Conservation (phyloP, 2,797 vertebrate genomes). For the Tamandua tetradactyla region DNA sequence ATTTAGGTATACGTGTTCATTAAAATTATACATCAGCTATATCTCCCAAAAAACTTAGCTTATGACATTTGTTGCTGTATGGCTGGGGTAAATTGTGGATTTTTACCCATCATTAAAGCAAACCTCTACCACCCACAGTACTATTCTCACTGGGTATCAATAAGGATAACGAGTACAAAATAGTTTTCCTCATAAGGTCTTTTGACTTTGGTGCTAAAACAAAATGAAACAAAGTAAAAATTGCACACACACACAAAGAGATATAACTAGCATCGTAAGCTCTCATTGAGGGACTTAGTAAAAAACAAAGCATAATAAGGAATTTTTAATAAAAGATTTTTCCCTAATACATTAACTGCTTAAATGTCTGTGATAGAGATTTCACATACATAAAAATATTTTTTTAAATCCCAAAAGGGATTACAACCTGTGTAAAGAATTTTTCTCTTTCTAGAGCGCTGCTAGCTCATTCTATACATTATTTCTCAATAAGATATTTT, state of each 20-base stretch:
- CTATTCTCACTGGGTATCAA: neutral
- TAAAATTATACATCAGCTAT: neutral
- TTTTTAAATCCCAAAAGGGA: neutral
- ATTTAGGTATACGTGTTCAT: neutral
- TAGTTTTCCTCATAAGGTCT: neutral
- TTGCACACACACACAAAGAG: too few species aligned
- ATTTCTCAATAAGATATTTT: constrained; percentile 35
- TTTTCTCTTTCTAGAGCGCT: constrained; percentile 10
- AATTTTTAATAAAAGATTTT: neutral
- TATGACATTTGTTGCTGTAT: neutral
- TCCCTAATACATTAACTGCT: neutral
- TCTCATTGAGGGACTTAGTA: neutral
- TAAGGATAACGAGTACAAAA: constrained; percentile 36
- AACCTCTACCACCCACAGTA: neutral
- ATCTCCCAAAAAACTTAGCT: too few species aligned
- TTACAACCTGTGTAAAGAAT: neutral
- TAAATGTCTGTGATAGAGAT: constrained; percentile 33
- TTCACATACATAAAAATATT: neutral
- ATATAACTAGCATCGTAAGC: neutral
- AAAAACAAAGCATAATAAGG: neutral
- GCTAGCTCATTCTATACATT: constrained; percentile 26
- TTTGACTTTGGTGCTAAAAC: constrained; percentile 20
- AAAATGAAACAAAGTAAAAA: too few species aligned
- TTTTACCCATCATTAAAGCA: constrained; percentile 25
- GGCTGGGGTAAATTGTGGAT: neutral